Conservation (phyloP, 2,888 invertebrate genomes). For the Bruchidius siliquastri region DNA sequence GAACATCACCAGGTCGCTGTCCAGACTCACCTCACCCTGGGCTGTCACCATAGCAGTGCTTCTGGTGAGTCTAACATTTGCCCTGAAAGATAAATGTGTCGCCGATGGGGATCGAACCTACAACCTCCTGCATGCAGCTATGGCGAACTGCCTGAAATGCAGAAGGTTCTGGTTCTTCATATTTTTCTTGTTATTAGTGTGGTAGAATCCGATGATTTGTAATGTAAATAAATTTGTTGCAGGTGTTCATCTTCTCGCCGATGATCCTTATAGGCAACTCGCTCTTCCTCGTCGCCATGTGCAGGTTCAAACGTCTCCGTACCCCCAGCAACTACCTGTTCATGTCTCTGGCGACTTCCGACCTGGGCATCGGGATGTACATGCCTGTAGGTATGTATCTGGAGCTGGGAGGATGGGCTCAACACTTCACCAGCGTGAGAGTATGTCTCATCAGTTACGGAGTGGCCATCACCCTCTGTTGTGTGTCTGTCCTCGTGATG, state of each 20-base stretch:
- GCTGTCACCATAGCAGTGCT: constrained; percentile 50
- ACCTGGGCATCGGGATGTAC: constrained; percentile 56
- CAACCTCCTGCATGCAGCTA: no score
- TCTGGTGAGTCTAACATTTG: constrained; percentile 33
- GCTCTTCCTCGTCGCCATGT: constrained; percentile 56
- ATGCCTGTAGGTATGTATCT: constrained; percentile 57
- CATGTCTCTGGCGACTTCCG: constrained; percentile 57
- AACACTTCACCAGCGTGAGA: constrained; percentile 44
- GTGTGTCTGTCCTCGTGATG: constrained; percentile 57
- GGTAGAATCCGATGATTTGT: no score
- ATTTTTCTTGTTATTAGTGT: no score
- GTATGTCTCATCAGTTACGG: constrained; percentile 57
- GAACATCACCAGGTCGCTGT: constrained; percentile 37
- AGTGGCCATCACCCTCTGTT: constrained; percentile 54
- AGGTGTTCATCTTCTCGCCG: constrained; percentile 51
- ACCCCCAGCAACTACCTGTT: constrained; percentile 60
- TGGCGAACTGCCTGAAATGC: no score
- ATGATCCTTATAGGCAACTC: constrained; percentile 58
- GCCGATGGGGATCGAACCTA: no score
- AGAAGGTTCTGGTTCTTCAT: no score
- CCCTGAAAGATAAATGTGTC: no score
- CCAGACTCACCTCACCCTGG: constrained; percentile 43
- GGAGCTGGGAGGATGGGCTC: constrained; percentile 49
- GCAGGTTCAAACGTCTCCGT: constrained; percentile 56
- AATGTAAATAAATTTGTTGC: neutral